Conservation (phyloP, 2,888 invertebrate genomes). For the Rhamnusium bicolor region DNA sequence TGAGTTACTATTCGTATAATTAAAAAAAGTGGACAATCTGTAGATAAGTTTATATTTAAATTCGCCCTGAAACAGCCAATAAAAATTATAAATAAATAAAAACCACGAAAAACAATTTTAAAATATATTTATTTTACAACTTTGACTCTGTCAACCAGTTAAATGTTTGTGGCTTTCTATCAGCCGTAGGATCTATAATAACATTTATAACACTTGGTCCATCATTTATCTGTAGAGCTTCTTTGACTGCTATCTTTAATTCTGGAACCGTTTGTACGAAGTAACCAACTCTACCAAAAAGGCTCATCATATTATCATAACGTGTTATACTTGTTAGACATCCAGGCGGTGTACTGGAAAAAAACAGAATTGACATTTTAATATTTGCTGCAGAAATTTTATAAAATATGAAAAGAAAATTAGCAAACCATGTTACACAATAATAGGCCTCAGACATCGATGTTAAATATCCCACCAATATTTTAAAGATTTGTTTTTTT, state of each 20-base stretch:
- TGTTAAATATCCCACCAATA: too few relatives aligned
- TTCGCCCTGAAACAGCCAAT: too few relatives aligned
- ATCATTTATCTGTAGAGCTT: conserved; percentile 79
- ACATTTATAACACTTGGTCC: conserved; percentile 92
- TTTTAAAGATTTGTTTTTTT: too few relatives aligned
- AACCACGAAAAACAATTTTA: neutral
- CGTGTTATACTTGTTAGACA: conserved; percentile 84
- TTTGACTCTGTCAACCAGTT: conserved; percentile 96
- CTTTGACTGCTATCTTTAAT: conserved; percentile 80
- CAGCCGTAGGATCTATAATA: conserved; percentile 89
- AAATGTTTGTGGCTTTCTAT: conserved; percentile 92
- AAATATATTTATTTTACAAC: conserved; percentile 73
- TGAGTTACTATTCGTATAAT: too few relatives aligned
- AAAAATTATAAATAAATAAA: too few relatives aligned
- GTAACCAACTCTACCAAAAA: conserved; percentile 88
- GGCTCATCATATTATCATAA: conserved; percentile 92
- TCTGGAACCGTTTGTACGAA: conserved; percentile 86
- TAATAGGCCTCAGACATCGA: too few relatives aligned
- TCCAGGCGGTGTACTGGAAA: conserved; percentile 86
- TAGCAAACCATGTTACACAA: too few relatives aligned
- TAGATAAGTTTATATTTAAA: too few relatives aligned
- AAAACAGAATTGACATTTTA: too few relatives aligned
- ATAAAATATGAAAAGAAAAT: too few relatives aligned
- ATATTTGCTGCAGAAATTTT: too few relatives aligned
- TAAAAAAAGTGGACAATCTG: too few relatives aligned